Evolutionary conservation across 2,888 invertebrate species (phyloP).

Genomic region (Hypena proboscidalis): DNA sequence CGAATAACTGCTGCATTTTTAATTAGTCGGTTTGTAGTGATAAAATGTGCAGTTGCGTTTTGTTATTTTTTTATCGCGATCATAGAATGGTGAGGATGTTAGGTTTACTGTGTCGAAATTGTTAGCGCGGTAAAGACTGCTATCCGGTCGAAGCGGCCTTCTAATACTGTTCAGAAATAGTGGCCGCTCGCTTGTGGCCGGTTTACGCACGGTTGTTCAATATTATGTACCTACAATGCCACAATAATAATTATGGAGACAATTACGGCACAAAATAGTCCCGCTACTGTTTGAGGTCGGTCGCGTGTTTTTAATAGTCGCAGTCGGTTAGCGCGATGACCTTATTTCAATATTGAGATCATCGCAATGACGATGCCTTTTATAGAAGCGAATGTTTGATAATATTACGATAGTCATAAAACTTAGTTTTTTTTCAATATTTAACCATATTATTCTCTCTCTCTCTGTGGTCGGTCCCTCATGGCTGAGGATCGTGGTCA

Average conservation of each 20-base stretch:
- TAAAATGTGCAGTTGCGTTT: constrained; percentile 27
- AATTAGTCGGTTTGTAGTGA: constrained; percentile 43
- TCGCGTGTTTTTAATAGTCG: constrained; percentile 51
- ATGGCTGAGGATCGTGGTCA: no score
- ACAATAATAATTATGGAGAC: constrained; percentile 75
- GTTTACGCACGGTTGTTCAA: constrained; percentile 59
- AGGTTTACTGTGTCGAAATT: constrained; percentile 36
- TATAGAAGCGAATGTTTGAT: no score
- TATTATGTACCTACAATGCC: constrained; percentile 68
- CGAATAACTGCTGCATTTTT: constrained; percentile 33
- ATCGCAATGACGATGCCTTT: constrained; percentile 16
- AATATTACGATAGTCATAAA: no score
- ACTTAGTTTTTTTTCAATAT: constrained; percentile 2
- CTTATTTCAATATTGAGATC: constrained; percentile 47
- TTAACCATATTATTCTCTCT: no score
- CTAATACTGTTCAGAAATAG: constrained; percentile 74
- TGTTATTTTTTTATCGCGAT: constrained; percentile 23
- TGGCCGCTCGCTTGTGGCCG: constrained; percentile 67
- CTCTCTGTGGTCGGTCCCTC: no score
- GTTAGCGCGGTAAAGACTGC: constrained; percentile 57
- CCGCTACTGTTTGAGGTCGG: constrained; percentile 53
- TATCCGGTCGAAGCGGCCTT: constrained; percentile 72
- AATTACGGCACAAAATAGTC: constrained; percentile 71
- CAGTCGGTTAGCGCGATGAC: constrained; percentile 43
- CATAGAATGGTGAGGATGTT: constrained; percentile 27